A percentile compares a stretch with the other conserved stretches of the same genome.
Evolutionary conservation across 2,797 vertebrate genomes (phyloP).

Genomic region (Micropoecilia bifurca): DNA sequence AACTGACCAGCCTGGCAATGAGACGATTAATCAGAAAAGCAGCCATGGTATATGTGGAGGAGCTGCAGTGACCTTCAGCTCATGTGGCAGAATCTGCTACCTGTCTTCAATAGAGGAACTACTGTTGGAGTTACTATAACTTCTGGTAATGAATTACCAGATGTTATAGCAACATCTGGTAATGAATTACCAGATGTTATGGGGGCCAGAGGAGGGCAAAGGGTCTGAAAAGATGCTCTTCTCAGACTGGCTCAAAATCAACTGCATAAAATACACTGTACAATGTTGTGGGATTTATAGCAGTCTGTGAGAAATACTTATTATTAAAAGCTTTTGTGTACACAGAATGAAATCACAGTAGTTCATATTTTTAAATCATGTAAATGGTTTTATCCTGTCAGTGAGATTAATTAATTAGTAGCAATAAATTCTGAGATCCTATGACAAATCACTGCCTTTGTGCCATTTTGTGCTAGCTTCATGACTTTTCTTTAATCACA

Average conservation of each 20-base stretch:
- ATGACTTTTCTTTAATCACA: constrained; percentile 64
- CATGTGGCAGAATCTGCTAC: background rate
- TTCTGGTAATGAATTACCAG: background rate
- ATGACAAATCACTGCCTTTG: constrained; percentile 32
- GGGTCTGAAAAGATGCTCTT: background rate
- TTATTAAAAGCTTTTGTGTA: too few species aligned
- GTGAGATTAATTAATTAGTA: constrained; percentile 9
- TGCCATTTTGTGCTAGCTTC: constrained; percentile 21
- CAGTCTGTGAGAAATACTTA: too few species aligned
- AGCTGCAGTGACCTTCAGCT: background rate
- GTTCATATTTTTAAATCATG: too few species aligned
- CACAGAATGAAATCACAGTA: too few species aligned
- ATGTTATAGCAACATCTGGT: too few species aligned
- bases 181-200: background rate
- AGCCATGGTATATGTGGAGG: background rate
- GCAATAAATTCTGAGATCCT: constrained; percentile 35
- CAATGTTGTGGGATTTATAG: too few species aligned
- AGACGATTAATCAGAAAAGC: background rate
- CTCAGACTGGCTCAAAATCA: background rate
- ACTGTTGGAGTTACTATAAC: too few species aligned
- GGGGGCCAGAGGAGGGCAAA: background rate
- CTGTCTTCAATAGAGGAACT: background rate
- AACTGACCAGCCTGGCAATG: background rate
- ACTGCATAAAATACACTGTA: background rate
- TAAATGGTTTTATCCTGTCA: constrained; percentile 4